Base-by-base conservation (phyloP, 23 tunicate genomes). In the Halocynthia roretzi region DNA sequence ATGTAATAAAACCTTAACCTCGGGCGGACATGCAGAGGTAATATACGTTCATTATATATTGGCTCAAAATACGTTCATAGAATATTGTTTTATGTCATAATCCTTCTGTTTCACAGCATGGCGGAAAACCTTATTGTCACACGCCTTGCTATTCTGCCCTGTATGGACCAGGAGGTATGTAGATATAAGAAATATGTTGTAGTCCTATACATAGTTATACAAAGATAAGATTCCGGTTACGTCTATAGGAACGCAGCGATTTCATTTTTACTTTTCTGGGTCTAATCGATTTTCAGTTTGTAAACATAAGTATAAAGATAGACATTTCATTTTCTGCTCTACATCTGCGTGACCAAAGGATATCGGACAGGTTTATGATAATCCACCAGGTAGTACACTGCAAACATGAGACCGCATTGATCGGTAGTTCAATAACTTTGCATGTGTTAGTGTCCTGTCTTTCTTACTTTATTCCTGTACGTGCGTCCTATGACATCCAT, bases 131-230 rank as follows among this genome's bases (percentile, higher is more conserved):
- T 22, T 93, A 93, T 76, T 93, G 98, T 74, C 72, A 93, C 76
- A 86, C 70, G 8, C 98, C 98, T 9, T 93, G 98, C 75, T 93
- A 93, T 70, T 76, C 93, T 11, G 89, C 87, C 5, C 68, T 93
- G 11, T 93, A 87, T 74, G 98, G 98, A 23, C 98, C 98, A 15
- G 71, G 84, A 82, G 98, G 98, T 89, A 57, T 67, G 81, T 64
- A 12, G 10, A 9, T 17, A 14, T 72, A 2, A 58, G 2, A 14
- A 1, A n/a, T 58, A 4, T 14, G 2, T 14, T 58, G 15, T 58
- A 1, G 4, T 14, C 2, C n/a, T 14, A n/a, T 58, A 14, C 63
- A n/a, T 4, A 58, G n/a, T 14, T 4, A 58, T 14, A 58, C 15
- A 58, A 58, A 58, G 15, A 58, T 58, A 58, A 2, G n/a, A n/a